phyloP scores from a whole-genome alignment of 2,888 invertebrate species.

The Molanna angustata region DNA sequence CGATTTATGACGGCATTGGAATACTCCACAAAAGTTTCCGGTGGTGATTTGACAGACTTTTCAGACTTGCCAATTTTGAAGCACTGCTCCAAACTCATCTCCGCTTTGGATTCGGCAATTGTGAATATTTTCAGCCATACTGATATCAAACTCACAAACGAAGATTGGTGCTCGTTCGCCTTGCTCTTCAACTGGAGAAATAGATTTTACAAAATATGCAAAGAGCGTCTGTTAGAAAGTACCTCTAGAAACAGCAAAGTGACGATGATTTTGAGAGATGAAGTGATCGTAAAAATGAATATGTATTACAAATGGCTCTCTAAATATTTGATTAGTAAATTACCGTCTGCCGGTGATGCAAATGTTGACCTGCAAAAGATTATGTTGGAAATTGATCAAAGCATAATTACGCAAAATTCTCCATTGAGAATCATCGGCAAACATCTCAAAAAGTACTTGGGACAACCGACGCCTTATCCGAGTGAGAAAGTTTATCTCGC shows the following conservation, averaged over 20 bases:
- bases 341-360: background rate
- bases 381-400: conserved; percentile 17
- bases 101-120: conserved; percentile 49
- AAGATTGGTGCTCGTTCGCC: conserved; percentile 45
- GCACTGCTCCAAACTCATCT: conserved; percentile 50
- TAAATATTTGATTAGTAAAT: conserved; percentile 44
- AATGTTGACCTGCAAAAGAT: conserved; percentile 11
- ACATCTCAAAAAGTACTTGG: conserved; percentile 44
- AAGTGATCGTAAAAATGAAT: conserved; percentile 59
- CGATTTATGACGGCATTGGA: conserved; percentile 46
- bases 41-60: conserved; percentile 48
- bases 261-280: conserved; percentile 46
- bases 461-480: conserved; percentile 45
- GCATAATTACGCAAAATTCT: conserved; percentile 35
- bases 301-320: conserved; percentile 74
- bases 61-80: conserved; percentile 55
- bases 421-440: conserved; percentile 43
- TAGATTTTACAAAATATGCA: conserved; percentile 48
- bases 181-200: conserved; percentile 55
- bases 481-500: conserved; percentile 34
- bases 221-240: conserved; percentile 41
- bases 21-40: conserved; percentile 50
- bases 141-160: conserved; percentile 40
- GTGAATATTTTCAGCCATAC: conserved; percentile 40
- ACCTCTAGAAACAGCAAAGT: conserved; percentile 39